These are phyloP conservation scores for Stenchaetothrips biformis DNA, from an alignment of 2,888 invertebrate genomes.

Conservation along the genomic window DNA sequence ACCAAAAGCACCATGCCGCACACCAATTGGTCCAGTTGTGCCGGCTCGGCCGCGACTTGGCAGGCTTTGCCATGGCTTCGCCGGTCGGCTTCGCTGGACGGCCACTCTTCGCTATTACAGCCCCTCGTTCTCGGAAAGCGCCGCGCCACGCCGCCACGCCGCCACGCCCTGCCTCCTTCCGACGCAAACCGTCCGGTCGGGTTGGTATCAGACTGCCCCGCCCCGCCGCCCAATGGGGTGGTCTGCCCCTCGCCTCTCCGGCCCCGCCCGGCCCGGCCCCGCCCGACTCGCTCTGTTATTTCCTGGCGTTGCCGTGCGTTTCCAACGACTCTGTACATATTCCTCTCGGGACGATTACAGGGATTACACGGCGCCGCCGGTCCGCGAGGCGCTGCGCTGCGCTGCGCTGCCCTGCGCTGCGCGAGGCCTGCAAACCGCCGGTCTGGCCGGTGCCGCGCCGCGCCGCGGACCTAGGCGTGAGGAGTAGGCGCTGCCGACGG, in stretches of 20 bases:
- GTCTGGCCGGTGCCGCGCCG: too few species aligned
- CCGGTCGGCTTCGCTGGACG: slow-evolving; percentile 19
- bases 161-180: background rate
- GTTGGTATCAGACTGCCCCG: too few species aligned
- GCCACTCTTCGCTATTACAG: slow-evolving; percentile 33
- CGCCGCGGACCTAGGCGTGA: too few species aligned
- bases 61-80: too few species aligned
- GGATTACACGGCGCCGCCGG: background rate
- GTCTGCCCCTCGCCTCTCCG: background rate
- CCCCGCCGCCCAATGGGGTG: too few species aligned
- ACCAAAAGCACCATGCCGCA: background rate
- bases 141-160: background rate
- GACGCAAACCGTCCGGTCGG: too few species aligned
- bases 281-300: background rate
- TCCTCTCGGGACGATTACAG: background rate
- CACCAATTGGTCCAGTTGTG: background rate
- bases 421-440: too few species aligned
- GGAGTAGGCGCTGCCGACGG: too few species aligned
- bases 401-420: too few species aligned
- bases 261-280: too few species aligned
- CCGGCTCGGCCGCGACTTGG: background rate
- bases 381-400: too few species aligned
- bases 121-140: slow-evolving; percentile 30
- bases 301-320: background rate
- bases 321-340: background rate